phyloP scores from a whole-genome alignment of 2,113 vertebrate species.

The Labeo catla region DNA sequence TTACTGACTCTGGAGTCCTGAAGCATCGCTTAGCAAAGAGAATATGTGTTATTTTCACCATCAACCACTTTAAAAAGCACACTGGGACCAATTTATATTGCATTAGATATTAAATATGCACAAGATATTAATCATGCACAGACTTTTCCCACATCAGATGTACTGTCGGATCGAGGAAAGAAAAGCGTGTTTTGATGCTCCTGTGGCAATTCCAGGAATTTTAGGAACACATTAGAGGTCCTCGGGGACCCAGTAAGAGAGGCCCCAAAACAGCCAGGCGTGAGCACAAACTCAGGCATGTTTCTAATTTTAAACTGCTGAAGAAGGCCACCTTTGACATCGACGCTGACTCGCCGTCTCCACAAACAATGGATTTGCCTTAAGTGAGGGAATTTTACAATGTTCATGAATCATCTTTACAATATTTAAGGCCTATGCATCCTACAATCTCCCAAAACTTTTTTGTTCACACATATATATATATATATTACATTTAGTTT shows the following conservation, averaged over 20 bases:
- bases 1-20: slow-evolving; percentile 52
- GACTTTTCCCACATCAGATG: neutral
- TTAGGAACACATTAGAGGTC: slow-evolving; percentile 43
- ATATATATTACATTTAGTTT: too few relatives aligned
- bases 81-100: too few relatives aligned
- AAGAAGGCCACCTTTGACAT: slow-evolving; percentile 13
- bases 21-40: slow-evolving; percentile 28
- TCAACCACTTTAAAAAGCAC: neutral
- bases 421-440: neutral
- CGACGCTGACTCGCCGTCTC: neutral
- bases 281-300: slow-evolving; percentile 20
- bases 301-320: slow-evolving; percentile 7
- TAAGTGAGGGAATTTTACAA: neutral
- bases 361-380: neutral
- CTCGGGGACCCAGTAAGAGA: slow-evolving; percentile 35
- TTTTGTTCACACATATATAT: neutral
- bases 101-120: too few relatives aligned
- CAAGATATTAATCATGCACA: neutral
- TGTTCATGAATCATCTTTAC: neutral
- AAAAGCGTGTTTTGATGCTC: neutral
- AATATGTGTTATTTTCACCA: neutral
- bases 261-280: slow-evolving; percentile 21
- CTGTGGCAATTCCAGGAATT: slow-evolving; percentile 7
- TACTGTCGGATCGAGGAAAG: neutral
- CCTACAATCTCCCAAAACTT: neutral